phyloP scores from a whole-genome alignment of 2,797 vertebrate genomes.

The Coendou prehensilis region DNA sequence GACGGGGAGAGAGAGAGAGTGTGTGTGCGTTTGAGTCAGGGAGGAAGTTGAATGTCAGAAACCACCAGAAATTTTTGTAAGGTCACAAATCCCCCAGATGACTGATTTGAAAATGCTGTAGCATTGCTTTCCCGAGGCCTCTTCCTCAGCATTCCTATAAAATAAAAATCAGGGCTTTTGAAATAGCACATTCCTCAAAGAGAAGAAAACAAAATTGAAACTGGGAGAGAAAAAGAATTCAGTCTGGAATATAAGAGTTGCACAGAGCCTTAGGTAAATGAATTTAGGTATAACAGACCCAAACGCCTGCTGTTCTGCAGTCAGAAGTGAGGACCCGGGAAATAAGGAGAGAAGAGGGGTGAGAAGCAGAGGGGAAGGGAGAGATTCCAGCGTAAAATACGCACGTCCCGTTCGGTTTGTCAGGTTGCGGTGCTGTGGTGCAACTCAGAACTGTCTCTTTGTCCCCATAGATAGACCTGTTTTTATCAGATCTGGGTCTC shows the following conservation, averaged over 20 bases:
- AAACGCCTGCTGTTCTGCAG: not conserved
- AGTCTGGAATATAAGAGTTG: not conserved
- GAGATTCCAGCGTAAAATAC: not conserved
- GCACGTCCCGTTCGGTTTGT: accelerated
- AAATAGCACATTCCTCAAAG: constrained; percentile 23
- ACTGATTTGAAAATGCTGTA: not conserved
- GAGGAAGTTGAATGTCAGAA: constrained; percentile 58
- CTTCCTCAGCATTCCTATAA: not conserved
- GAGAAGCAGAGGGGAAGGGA: not conserved
- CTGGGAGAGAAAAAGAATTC: not conserved
- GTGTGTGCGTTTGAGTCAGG: not conserved
- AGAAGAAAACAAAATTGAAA: not conserved
- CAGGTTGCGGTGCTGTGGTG: not conserved
- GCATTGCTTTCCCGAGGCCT: not conserved
- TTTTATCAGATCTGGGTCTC: not conserved
- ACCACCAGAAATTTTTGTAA: constrained; percentile 61
- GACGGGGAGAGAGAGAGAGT: not conserved
- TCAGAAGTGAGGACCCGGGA: not conserved
- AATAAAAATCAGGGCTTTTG: constrained; percentile 29
- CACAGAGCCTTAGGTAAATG: not conserved
- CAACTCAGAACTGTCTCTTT: not conserved
- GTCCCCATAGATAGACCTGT: not conserved
- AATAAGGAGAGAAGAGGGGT: not conserved
- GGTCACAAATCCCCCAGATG: constrained; percentile 18
- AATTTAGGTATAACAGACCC: not conserved